A percentile compares a stretch with the other conserved stretches of the same genome.
Evolutionary conservation across 2,888 invertebrate species (phyloP).

Genomic region (Palloptera scutellata): DNA sequence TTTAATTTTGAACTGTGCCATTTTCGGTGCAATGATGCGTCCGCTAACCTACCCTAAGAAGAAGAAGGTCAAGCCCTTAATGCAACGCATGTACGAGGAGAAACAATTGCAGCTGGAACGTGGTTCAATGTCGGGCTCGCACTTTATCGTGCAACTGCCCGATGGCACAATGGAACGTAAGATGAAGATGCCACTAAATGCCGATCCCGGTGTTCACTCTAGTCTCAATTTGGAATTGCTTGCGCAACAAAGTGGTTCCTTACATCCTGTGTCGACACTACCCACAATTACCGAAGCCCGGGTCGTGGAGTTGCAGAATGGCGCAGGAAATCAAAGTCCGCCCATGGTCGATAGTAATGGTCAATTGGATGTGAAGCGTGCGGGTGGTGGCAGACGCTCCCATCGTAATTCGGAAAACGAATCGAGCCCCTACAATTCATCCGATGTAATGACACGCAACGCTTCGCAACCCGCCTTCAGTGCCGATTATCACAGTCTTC

Average conservation of each 20-base stretch:
- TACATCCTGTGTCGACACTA: slow-evolving; percentile 84
- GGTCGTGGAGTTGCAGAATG: slow-evolving; percentile 67
- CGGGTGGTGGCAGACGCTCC: slow-evolving; percentile 41
- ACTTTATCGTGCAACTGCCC: slow-evolving; percentile 85
- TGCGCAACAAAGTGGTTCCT: slow-evolving; percentile 73
- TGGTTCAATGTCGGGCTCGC: slow-evolving; percentile 87
- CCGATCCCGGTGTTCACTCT: slow-evolving; percentile 93
- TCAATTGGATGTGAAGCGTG: slow-evolving; percentile 48
- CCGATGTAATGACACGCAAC: slow-evolving; percentile 75
- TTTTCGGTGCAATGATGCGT: slow-evolving; percentile 74
- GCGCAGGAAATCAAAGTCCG: slow-evolving; percentile 42
- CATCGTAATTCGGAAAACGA: slow-evolving; percentile 62
- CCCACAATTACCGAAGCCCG: slow-evolving; percentile 90
- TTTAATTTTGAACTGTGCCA: slow-evolving; percentile 87
- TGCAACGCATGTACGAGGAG: slow-evolving; percentile 93
- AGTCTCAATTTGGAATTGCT: slow-evolving; percentile 87
- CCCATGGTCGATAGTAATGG: slow-evolving; percentile 54
- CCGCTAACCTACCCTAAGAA: slow-evolving; percentile 64
- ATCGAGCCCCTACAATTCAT: slow-evolving; percentile 58
- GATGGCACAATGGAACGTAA: slow-evolving; percentile 91
- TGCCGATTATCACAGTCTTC: slow-evolving; percentile 64
- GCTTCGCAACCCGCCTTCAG: slow-evolving; percentile 89
- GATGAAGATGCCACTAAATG: slow-evolving; percentile 88
- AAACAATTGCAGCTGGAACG: slow-evolving; percentile 89
- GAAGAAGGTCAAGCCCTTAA: slow-evolving; percentile 73